Conservation (phyloP, 2,113 vertebrate species). For the Nasalis larvatus region DNA sequence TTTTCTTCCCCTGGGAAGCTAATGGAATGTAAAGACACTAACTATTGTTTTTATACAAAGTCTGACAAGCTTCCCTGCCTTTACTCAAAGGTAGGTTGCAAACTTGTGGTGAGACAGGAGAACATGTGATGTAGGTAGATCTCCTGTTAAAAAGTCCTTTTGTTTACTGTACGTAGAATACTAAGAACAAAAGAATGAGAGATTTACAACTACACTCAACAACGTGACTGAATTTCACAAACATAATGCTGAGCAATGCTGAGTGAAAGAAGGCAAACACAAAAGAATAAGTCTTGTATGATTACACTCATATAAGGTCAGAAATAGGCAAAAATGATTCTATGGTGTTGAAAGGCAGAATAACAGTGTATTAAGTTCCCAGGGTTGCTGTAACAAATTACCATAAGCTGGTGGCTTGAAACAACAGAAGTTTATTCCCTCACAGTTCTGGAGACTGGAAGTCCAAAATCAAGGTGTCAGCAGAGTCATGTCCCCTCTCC, state of each 20-base stretch:
- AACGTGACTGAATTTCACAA: neutral
- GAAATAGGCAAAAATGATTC: neutral
- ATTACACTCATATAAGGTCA: neutral
- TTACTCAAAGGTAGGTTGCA: neutral
- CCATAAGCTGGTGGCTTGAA: neutral
- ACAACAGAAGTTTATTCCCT: neutral
- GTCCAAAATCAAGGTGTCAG: neutral
- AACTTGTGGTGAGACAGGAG: neutral
- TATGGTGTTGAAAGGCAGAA: neutral
- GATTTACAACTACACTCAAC: neutral
- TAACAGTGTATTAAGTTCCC: neutral
- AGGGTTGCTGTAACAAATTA: too few species aligned
- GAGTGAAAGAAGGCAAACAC: neutral
- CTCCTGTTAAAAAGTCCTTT: neutral
- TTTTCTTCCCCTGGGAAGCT: neutral
- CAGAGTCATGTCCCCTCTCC: too few species aligned
- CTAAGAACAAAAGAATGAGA: neutral
- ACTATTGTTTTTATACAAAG: neutral
- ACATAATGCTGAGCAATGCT: fast-evolving
- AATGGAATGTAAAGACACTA: neutral
- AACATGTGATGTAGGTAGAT: too few species aligned
- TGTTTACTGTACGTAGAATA: neutral
- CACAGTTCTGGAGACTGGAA: neutral
- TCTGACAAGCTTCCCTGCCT: neutral
- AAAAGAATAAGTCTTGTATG: fast-evolving